A percentile compares a stretch with the other conserved stretches of the same genome.
Conservation (phyloP, 2,113 vertebrate genomes). For the Sterrhoptilus dennistouni region DNA sequence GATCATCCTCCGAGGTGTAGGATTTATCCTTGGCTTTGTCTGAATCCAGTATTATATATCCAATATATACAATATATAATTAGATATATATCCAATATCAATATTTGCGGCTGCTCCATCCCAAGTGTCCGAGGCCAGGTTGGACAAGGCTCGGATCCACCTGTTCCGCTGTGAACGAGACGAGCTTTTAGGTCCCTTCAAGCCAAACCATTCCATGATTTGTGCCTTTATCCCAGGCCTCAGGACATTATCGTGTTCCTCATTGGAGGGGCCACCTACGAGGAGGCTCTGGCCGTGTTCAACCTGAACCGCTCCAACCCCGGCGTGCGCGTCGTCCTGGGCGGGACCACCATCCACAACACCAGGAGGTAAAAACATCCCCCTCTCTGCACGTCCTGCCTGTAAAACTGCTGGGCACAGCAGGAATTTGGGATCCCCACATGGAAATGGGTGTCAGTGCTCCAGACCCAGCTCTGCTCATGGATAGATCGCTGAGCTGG, state of each 20-base stretch:
- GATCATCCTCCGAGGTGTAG: background rate
- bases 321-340: slow-evolving; percentile 89
- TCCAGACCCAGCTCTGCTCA: rapidly evolving
- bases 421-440: background rate
- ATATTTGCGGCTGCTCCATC: background rate
- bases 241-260: slow-evolving; percentile 93
- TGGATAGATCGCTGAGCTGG: background rate
- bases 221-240: slow-evolving; percentile 74
- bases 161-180: rapidly evolving
- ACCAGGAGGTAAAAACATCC: slow-evolving; percentile 80
- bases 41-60: too few relatives aligned
- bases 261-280: slow-evolving; percentile 92
- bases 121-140: background rate
- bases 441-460: background rate
- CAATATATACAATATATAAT: too few relatives aligned
- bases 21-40: background rate
- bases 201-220: background rate
- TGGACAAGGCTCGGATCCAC: background rate
- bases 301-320: slow-evolving; percentile 90
- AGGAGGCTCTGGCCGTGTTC: slow-evolving; percentile 89
- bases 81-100: background rate
- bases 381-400: rapidly evolving
- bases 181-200: background rate
- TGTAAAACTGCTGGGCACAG: rapidly evolving
- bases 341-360: slow-evolving; percentile 91